Conservation (phyloP, 2,888 invertebrate species). For the Cantharis lateralis region DNA sequence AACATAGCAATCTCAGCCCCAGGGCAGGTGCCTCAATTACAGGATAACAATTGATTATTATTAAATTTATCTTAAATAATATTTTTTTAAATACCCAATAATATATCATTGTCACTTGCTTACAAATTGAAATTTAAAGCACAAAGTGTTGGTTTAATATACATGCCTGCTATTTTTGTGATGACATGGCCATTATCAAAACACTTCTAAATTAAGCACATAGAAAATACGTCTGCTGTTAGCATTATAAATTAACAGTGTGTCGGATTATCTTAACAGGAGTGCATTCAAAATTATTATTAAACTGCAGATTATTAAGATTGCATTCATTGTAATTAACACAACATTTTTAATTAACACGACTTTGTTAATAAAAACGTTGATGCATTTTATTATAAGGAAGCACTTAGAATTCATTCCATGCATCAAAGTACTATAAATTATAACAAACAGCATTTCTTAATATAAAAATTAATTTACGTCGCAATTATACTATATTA, state of each 20-base stretch:
- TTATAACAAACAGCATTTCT: background rate
- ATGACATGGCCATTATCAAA: conserved; percentile 11
- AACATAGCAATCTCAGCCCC: conserved; percentile 33
- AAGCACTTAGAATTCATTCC: background rate
- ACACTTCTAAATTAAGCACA: conserved; percentile 36
- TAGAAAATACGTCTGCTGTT: conserved; percentile 27
- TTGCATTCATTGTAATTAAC: background rate
- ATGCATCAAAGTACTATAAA: background rate
- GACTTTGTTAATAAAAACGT: background rate
- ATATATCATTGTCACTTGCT: background rate
- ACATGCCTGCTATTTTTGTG: background rate
- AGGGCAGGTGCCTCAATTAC: conserved; percentile 13
- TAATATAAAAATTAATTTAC: background rate
- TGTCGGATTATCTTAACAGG: background rate
- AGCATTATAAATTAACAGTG: conserved; percentile 38
- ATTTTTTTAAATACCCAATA: background rate
- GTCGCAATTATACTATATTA: background rate
- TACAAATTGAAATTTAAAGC: background rate
- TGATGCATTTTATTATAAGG: background rate
- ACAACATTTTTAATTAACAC: background rate
- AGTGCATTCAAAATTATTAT: background rate
- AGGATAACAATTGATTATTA: background rate
- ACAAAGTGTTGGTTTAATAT: background rate
- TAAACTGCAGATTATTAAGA: background rate
- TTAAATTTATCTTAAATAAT: background rate